Evolutionary conservation across 2,888 invertebrate species (phyloP), one percentile per base, ranked within the genome.

Genomic region (Pseudococcus viburni): DNA sequence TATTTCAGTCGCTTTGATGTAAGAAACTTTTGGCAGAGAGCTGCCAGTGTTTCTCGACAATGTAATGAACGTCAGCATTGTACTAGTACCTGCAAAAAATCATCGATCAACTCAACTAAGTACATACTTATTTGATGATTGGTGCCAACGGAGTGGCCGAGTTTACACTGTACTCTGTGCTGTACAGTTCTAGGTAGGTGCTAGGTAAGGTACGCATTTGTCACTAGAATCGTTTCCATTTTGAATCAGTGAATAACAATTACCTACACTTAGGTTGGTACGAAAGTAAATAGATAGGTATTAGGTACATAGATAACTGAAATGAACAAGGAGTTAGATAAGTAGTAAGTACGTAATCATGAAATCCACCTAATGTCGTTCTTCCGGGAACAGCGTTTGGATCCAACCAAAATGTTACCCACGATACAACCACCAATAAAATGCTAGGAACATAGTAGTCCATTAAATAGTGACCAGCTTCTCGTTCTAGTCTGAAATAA

Each of bases 381-480:
- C 96, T 93, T 15, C 96, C 96, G 0, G 96, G 95, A 17, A 96
- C 94, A 59, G 96, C 96, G 91, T 96, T 96, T 86, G 96, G 95
- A 91, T 96, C 96, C 89, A 97, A 92, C 96, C 96, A 97, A 91
- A 97, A 97, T 0, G 96, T 96, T 15, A 97, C 96, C 96, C 96
- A 97, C 0, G 96, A 96, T 90, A 96, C 96, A 8, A 95, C 95
- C 2, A 97, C 96, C 90, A 97, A 94, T 91, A 97, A 93, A 93
- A 96, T 96, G 9, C 96, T 96, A 3, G 97, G 97, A 89, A 97
- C 94, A 90, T 96, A 97, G 91, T 96, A 97, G 91, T 97, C 96
- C 95, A 97, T 95, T 89, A 97, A 93, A 91, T 97, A 97, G 91
- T 95, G 96, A 42, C 96, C 96, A 90, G 96, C 95, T 92, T 96